phyloP scores from a whole-genome alignment of 2,113 vertebrate species.

The Stigmatopora nigra region DNA sequence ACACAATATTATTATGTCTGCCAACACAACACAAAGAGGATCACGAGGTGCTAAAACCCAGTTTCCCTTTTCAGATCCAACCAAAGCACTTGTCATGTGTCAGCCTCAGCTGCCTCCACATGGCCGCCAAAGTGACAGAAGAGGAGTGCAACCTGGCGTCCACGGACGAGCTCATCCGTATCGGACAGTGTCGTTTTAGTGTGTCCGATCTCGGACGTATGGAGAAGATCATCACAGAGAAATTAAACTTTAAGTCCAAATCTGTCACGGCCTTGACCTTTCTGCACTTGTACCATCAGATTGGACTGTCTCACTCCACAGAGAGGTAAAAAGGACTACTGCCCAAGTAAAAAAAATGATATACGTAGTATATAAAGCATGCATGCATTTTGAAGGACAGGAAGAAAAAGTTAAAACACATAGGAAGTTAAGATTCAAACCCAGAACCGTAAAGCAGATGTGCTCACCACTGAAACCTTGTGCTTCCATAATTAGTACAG shows the following conservation, averaged over 20 bases:
- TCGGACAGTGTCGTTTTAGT: slow-evolving; percentile 93
- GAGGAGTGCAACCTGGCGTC: slow-evolving; percentile 82
- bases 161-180: slow-evolving; percentile 88
- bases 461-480: neutral
- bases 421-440: neutral
- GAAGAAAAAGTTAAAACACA: neutral
- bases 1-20: slow-evolving; percentile 8
- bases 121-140: slow-evolving; percentile 82
- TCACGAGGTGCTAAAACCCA: neutral
- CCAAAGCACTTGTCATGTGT: slow-evolving; percentile 95
- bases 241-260: slow-evolving; percentile 89
- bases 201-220: slow-evolving; percentile 89
- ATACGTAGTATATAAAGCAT: neutral
- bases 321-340: slow-evolving; percentile 73
- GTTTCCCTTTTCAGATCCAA: slow-evolving; percentile 73
- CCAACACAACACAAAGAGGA: neutral
- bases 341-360: neutral
- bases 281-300: slow-evolving; percentile 89
- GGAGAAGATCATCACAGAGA: slow-evolving; percentile 93
- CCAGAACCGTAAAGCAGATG: neutral
- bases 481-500: neutral
- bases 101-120: slow-evolving; percentile 86
- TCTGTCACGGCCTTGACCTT: slow-evolving; percentile 97
- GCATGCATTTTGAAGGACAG: neutral
- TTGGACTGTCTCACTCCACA: slow-evolving; percentile 77